A percentile compares a stretch with the other conserved stretches of the same genome.
These are phyloP conservation scores for Bradynema listronoti DNA, from an alignment of 1,140 invertebrate species.

Conservation along the genomic window DNA sequence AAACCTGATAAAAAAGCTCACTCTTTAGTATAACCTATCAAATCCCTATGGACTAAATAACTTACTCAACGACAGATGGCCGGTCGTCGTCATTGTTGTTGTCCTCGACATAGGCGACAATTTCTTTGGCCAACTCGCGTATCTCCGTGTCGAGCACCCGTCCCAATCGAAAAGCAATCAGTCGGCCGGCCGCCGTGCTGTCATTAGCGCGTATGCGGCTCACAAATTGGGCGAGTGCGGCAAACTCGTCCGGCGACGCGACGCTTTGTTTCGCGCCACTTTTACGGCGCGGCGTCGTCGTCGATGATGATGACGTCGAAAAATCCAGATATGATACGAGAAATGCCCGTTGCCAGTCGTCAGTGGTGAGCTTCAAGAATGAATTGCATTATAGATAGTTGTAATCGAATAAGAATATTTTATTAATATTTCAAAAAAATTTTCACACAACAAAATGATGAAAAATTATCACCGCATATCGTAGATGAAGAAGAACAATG, in stretches of 20 bases:
- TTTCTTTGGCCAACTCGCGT: not conserved
- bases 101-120: not conserved
- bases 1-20: too few relatives aligned
- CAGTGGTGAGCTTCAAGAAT: too few relatives aligned
- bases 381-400: not conserved
- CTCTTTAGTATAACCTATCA: too few relatives aligned
- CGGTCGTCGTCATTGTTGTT: not conserved
- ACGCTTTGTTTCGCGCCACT: constrained; percentile 7
- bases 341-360: too few relatives aligned
- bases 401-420: not conserved
- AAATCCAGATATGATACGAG: too few relatives aligned
- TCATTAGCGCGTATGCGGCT: not conserved
- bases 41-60: too few relatives aligned
- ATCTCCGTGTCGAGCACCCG: not conserved
- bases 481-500: constrained; percentile 13
- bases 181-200: constrained; percentile 3
- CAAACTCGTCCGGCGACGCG: constrained; percentile 7
- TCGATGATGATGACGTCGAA: too few relatives aligned
- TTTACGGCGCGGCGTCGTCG: too few relatives aligned
- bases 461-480: constrained; percentile 7
- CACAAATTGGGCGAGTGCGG: constrained; percentile 10
- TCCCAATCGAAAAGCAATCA: not conserved
- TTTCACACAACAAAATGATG: not conserved
- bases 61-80: too few relatives aligned
- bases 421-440: not conserved